These are phyloP conservation scores for Phycodurus eques DNA, from an alignment of 2,113 vertebrate genomes.

Conservation along the genomic window DNA sequence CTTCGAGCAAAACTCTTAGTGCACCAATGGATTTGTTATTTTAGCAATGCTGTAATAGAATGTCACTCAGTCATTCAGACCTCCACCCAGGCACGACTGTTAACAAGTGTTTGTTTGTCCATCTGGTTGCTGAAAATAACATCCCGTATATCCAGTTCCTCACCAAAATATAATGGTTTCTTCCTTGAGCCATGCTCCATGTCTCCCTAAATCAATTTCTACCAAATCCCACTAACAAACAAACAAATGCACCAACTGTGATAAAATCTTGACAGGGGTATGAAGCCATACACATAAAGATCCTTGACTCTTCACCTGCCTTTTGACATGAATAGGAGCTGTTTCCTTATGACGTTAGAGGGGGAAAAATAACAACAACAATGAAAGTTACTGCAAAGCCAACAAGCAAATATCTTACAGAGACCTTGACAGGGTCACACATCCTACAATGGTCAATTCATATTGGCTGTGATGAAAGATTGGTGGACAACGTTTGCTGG, in stretches of 20 bases:
- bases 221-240: background rate
- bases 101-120: constrained; percentile 3
- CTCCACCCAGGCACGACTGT: background rate
- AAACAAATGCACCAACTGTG: background rate
- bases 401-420: background rate
- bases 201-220: background rate
- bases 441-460: constrained; percentile 16
- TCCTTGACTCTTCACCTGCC: background rate
- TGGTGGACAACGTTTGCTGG: too few species aligned
- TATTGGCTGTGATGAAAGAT: constrained; percentile 4
- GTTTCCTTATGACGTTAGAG: background rate
- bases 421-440: constrained; percentile 33
- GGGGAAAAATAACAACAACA: background rate
- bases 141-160: constrained; percentile 1
- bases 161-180: background rate
- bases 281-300: background rate
- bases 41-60: constrained; percentile 4
- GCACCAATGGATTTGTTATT: background rate
- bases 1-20: background rate
- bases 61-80: constrained; percentile 4
- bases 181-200: background rate
- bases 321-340: background rate
- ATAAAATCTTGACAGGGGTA: background rate
- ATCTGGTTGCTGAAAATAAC: background rate
- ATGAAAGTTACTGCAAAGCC: background rate